These are phyloP conservation scores for Petromus typicus DNA, from an alignment of 2,113 vertebrate species.

Conservation along the genomic window DNA sequence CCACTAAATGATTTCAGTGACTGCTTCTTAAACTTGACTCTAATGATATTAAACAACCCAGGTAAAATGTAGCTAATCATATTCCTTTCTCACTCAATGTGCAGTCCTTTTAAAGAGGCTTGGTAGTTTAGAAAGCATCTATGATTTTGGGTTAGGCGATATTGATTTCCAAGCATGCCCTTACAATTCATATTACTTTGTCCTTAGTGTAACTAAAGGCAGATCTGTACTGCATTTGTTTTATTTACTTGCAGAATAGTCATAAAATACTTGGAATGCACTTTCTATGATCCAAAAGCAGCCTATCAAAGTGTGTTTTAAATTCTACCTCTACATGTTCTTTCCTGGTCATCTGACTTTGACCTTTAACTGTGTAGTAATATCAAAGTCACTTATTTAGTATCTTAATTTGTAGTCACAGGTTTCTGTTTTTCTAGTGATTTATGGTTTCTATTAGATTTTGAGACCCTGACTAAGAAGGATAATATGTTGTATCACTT, in stretches of 20 bases:
- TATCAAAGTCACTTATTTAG: neutral
- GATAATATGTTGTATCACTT: neutral
- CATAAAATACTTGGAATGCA: neutral
- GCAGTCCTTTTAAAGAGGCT: neutral
- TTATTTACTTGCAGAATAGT: neutral
- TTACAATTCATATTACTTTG: neutral
- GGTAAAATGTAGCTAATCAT: neutral
- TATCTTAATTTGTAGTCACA: neutral
- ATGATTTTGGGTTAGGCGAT: neutral
- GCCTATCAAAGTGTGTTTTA: neutral
- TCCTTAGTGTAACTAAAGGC: neutral
- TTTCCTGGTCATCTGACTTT: neutral
- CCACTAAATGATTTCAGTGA: neutral
- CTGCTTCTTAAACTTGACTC: neutral
- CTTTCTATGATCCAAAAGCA: neutral
- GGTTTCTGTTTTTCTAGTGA: slow-evolving; percentile 1
- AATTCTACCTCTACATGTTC: neutral
- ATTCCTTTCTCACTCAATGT: neutral
- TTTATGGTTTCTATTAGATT: neutral
- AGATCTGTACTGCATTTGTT: neutral
- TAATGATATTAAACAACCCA: neutral
- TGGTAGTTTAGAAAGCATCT: neutral
- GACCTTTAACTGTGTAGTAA: neutral
- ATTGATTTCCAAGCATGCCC: neutral
- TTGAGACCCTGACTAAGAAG: neutral